Percentiles rank a stretch among this genome's conserved stretches.
These are phyloP conservation scores for Bombyx mandarina DNA, from an alignment of 1,140 invertebrate genomes.

Conservation along the genomic window DNA sequence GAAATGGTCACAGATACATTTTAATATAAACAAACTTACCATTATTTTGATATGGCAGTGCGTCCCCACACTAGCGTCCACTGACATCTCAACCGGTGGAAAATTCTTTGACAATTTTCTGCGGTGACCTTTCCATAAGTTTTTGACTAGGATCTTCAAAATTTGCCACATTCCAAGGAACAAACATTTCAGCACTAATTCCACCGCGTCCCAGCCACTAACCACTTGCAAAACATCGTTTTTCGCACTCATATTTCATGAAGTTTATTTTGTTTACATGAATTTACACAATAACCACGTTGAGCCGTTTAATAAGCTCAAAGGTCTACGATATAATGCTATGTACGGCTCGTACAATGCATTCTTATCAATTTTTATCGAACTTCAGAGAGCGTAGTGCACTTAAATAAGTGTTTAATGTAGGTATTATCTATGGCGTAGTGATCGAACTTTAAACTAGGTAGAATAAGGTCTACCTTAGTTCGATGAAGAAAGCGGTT, in stretches of 20 bases:
- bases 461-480: neutral
- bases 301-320: constrained; percentile 9
- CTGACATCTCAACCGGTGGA: constrained; percentile 42
- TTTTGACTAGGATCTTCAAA: constrained; percentile 37
- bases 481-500: neutral
- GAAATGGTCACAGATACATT: neutral
- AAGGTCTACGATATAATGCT: constrained; percentile 23
- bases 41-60: constrained; percentile 62
- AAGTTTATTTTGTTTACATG: neutral
- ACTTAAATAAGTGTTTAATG: too few relatives aligned
- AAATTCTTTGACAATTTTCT: constrained; percentile 37
- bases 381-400: constrained; percentile 5
- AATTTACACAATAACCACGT: neutral
- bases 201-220: constrained; percentile 46
- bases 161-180: constrained; percentile 52
- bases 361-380: constrained; percentile 31
- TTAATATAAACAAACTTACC: constrained; percentile 23
- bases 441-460: constrained; percentile 10
- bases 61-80: constrained; percentile 51
- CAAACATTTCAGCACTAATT: constrained; percentile 41
- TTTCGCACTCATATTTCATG: constrained; percentile 32
- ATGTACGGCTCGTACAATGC: constrained; percentile 4
- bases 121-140: constrained; percentile 54
- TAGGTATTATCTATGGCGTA: too few relatives aligned
- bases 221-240: constrained; percentile 40